Evolutionary conservation across 2,113 vertebrate genomes (phyloP).

Genomic region (Sterrhoptilus dennistouni): DNA sequence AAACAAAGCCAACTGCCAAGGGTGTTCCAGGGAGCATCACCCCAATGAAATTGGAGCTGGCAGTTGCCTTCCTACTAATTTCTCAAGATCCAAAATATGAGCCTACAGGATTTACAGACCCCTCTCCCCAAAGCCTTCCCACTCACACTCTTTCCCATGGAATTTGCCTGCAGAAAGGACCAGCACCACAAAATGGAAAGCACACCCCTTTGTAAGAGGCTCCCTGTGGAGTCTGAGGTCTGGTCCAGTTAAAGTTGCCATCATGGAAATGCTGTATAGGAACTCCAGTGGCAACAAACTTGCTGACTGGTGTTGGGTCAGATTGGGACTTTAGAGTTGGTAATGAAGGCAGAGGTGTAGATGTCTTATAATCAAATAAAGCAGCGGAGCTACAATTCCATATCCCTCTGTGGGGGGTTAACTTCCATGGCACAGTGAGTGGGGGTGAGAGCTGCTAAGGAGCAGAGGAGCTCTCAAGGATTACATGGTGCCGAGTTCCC

Average conservation of each 20-base stretch:
- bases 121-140: not conserved
- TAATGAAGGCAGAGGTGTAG: not conserved
- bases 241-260: not conserved
- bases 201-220: not conserved
- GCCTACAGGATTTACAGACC: not conserved
- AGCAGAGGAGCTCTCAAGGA: not conserved
- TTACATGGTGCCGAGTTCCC: not conserved
- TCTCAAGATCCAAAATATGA: not conserved
- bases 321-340: not conserved
- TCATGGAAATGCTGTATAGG: not conserved
- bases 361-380: not conserved
- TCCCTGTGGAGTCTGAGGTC: not conserved
- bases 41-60: not conserved
- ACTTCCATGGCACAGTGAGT: fast-evolving
- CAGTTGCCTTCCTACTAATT: not conserved
- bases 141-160: not conserved
- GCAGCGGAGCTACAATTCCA: not conserved
- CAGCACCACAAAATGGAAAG: not conserved
- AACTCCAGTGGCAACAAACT: not conserved
- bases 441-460: not conserved
- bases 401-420: fast-evolving
- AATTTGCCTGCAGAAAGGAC: not conserved
- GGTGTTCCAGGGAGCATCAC: not conserved
- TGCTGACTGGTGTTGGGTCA: not conserved
- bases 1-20: not conserved